Percentiles rank a stretch among this genome's conserved stretches.
phyloP scores from a whole-genome alignment of 2,113 vertebrate genomes.

The Steatornis caripensis region DNA sequence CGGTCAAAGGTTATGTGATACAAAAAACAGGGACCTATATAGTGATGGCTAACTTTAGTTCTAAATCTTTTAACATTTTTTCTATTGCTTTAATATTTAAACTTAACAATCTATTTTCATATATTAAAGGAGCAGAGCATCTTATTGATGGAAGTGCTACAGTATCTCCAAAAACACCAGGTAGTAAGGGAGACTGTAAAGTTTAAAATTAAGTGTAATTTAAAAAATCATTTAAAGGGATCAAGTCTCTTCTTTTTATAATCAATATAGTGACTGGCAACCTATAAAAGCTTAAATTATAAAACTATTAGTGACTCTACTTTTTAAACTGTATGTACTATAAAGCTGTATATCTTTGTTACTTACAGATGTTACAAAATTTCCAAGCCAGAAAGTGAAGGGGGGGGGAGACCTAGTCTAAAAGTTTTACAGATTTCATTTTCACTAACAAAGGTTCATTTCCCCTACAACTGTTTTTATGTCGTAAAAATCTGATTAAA shows the following conservation, averaged over 20 bases:
- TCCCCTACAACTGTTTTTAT: background rate
- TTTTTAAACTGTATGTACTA: constrained; percentile 38
- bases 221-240: constrained; percentile 17
- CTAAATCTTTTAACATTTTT: background rate
- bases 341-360: constrained; percentile 48
- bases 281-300: constrained; percentile 56
- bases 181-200: background rate
- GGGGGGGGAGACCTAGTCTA: background rate
- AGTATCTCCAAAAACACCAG: background rate
- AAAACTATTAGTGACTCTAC: constrained; percentile 47
- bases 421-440: background rate
- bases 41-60: background rate
- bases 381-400: constrained; percentile 13
- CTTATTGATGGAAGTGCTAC: constrained; percentile 31
- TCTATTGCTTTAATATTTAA: constrained; percentile 44
- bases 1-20: constrained; percentile 1
- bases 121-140: constrained; percentile 27
- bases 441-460: background rate
- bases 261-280: background rate
- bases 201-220: background rate
- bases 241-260: background rate
- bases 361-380: constrained; percentile 59
- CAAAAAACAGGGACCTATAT: background rate
- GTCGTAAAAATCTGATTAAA: background rate
- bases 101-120: constrained; percentile 27